phyloP scores from a whole-genome alignment of 2,797 vertebrate species.

The Mormyrops boulengeri region DNA sequence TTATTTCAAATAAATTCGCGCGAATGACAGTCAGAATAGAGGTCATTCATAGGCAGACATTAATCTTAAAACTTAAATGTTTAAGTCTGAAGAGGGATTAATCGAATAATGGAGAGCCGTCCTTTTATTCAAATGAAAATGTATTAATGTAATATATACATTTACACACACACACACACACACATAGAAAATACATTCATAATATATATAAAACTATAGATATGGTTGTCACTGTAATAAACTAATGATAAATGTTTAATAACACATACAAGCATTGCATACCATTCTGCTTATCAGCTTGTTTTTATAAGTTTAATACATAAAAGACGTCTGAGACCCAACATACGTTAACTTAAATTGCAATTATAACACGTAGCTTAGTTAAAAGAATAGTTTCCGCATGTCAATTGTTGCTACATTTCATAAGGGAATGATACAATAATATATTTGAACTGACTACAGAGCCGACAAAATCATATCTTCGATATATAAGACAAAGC shows the following conservation, averaged over 20 bases:
- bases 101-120: not conserved
- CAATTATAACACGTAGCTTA: not conserved
- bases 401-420: not conserved
- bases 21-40: not conserved
- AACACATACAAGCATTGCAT: not conserved
- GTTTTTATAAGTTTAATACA: not conserved
- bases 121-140: not conserved
- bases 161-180: not conserved
- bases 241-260: not conserved
- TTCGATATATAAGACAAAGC: not conserved
- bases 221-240: not conserved
- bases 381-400: not conserved
- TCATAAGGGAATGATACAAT: not conserved
- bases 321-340: not conserved
- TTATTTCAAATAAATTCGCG: not conserved
- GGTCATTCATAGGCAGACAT: not conserved
- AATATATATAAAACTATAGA: not conserved
- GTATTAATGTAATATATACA: not conserved
- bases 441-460: not conserved
- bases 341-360: not conserved
- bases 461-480: not conserved
- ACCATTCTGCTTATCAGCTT: not conserved
- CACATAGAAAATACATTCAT: not conserved
- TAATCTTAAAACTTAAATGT: not conserved
- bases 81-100: not conserved